Base-by-base conservation (phyloP, 2,888 invertebrate species). In the Eupeodes luniger region DNA sequence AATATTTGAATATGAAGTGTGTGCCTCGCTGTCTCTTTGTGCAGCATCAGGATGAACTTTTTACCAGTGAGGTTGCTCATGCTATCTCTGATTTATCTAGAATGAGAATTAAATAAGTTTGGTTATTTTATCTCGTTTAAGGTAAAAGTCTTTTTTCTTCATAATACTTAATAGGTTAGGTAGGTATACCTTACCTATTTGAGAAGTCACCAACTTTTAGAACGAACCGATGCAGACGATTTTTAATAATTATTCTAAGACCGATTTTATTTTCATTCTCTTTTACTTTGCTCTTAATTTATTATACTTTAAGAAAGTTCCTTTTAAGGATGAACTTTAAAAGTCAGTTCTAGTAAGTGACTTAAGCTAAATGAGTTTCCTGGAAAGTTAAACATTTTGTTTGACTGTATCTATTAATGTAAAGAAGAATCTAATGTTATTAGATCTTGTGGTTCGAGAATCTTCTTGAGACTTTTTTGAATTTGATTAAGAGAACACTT, bases 81-180 rank as follows among this genome's bases (percentile, higher is more conserved):
- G 14, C 12, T 27, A 47, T 67, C 19, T 49, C 49, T 47, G 67
- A 49, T 34, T 34, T 67, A 34, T 36, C 49, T 69, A 34, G 36
- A 53, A 69, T 53, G 69, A 36, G 53, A 69, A 69, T 69, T 69
- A 69, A 69, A 69, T 69, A 69, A 69, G 53, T 69, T 69, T 69
- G 34, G n/a, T 69, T 69, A 40, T 40, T 69, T 69, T 69, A 69
- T 69, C 69, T 69, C 53, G 53, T 69, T 67, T 27, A 47, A 67
- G 67, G 67, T 67, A 67, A 34, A 51, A 36, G 6, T 14, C 6
- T 7, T 64, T 64, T 64, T 47, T 12, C 12, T 64, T 47, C 27
- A 11, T 10, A 19, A 19, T 19, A 19, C n/a, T 27, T 55, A 5
- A 27, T 27, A 27, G 27, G 27, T 27, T n/a, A 16, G n/a, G 6